These are phyloP conservation scores for Neopelma chrysocephalum DNA, from an alignment of 2,797 vertebrate species.

Conservation along the genomic window DNA sequence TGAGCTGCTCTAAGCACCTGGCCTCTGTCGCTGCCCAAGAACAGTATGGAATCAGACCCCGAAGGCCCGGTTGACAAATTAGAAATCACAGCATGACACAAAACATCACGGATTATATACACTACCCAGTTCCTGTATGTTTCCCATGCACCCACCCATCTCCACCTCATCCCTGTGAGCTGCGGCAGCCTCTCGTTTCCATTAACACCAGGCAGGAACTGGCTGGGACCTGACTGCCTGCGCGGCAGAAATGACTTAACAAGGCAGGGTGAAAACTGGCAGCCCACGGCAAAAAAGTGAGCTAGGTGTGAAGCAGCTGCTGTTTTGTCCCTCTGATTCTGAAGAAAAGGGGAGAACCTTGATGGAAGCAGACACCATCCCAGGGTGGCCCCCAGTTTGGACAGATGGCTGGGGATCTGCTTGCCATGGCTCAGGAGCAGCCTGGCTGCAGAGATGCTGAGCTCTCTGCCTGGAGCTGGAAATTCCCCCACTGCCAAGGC, in stretches of 20 bases:
- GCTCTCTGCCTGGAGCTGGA: background rate
- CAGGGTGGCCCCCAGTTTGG: rapidly evolving
- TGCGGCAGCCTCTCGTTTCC: background rate
- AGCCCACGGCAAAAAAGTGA: background rate
- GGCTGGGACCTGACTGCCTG: background rate
- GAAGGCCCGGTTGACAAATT: no score
- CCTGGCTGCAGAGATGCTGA: rapidly evolving
- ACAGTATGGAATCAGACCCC: background rate
- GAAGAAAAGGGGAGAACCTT: background rate
- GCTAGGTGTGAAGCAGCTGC: rapidly evolving
- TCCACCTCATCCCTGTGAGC: background rate
- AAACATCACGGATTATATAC: rapidly evolving
- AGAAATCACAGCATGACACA: background rate
- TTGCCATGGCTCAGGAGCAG: background rate
- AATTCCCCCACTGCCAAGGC: rapidly evolving
- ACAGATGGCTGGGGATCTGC: background rate
- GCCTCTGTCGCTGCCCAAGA: background rate
- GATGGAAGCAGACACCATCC: background rate
- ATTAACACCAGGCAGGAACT: background rate
- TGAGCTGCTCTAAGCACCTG: background rate
- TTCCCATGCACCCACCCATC: rapidly evolving
- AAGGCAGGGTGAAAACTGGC: background rate
- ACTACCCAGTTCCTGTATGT: background rate
- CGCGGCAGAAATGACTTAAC: background rate
- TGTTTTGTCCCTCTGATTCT: background rate